Evolutionary conservation across 1,140 invertebrate species (phyloP).

Genomic region (Chlorops oryzae): DNA sequence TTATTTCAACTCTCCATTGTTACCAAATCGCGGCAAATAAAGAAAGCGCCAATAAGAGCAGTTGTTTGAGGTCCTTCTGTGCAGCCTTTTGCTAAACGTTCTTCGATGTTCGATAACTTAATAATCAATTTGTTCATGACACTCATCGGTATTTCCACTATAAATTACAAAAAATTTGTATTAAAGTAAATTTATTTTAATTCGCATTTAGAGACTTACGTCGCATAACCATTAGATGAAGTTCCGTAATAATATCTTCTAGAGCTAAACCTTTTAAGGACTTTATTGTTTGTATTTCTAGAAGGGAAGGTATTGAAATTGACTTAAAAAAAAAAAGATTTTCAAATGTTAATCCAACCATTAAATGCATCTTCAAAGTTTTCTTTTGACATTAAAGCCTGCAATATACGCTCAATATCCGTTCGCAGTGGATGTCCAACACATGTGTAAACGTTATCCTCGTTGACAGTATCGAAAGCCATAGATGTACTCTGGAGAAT

Average conservation of each 20-base stretch:
- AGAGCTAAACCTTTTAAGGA: constrained; percentile 81
- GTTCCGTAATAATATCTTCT: constrained; percentile 82
- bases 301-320: constrained; percentile 16
- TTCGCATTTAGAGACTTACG: constrained; percentile 53
- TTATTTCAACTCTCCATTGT: constrained; percentile 32
- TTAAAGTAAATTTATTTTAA: background rate
- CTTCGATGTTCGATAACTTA: constrained; percentile 78
- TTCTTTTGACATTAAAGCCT: constrained; percentile 82
- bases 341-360: constrained; percentile 54
- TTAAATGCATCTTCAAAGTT: constrained; percentile 72
- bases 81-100: constrained; percentile 66
- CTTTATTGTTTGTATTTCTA: constrained; percentile 81
- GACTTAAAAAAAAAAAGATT: constrained; percentile 2
- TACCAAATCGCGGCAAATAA: constrained; percentile 58
- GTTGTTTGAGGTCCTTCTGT: constrained; percentile 82
- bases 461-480: constrained; percentile 80
- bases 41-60: constrained; percentile 72
- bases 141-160: constrained; percentile 75
- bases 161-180: constrained; percentile 43
- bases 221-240: constrained; percentile 78
- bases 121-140: constrained; percentile 68
- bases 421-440: constrained; percentile 89
- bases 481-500: constrained; percentile 88
- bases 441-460: constrained; percentile 92
- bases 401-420: constrained; percentile 85